These are phyloP conservation scores for Parasteatoda tepidariorum DNA, from an alignment of 1,140 invertebrate species.

Conservation along the genomic window DNA sequence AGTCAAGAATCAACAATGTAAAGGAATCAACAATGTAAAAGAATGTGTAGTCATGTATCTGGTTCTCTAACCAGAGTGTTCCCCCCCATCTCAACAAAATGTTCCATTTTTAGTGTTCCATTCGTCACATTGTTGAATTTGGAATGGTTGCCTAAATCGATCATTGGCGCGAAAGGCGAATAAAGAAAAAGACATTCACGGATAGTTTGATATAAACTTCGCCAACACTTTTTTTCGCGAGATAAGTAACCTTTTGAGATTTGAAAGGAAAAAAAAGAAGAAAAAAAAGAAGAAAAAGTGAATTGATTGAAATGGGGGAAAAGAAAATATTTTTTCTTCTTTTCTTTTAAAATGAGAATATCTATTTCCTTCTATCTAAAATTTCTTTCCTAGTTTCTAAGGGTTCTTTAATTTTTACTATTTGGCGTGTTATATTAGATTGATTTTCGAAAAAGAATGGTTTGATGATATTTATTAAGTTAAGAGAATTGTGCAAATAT, in stretches of 20 bases:
- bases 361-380: neutral
- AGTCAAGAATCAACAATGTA: neutral
- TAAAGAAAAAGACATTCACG: conserved; percentile 10
- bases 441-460: no score
- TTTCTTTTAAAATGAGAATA: neutral
- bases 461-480: no score
- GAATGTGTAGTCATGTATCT: conserved; percentile 56
- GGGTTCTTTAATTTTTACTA: neutral
- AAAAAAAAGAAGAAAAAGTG: neutral
- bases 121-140: conserved; percentile 38
- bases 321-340: neutral
- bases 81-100: conserved; percentile 31
- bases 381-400: neutral
- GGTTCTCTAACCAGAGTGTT: conserved; percentile 45
- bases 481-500: no score
- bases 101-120: no score
- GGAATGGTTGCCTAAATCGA: conserved; percentile 36
- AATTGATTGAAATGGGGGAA: neutral
- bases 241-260: conserved; percentile 24
- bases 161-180: conserved; percentile 8
- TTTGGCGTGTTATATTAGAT: neutral
- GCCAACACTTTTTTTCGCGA: conserved; percentile 29
- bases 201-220: conserved; percentile 33
- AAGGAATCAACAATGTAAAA: no score
- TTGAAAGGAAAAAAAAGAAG: conserved; percentile 2